These are phyloP conservation scores for Acanthosoma haemorrhoidale DNA, from an alignment of 2,888 invertebrate species.

Conservation along the genomic window DNA sequence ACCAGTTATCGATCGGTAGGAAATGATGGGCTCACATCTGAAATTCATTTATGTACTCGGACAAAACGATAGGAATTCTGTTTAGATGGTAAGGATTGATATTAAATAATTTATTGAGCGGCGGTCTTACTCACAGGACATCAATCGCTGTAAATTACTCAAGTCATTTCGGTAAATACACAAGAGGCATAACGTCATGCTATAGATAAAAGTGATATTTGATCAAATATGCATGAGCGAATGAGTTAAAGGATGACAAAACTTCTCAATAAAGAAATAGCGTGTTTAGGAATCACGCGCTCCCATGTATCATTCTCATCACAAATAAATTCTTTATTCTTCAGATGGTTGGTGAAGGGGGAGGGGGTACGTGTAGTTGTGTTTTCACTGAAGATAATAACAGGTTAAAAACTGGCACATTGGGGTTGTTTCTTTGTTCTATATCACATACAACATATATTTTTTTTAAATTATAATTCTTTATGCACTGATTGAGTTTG, in stretches of 20 bases:
- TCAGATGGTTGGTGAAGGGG: background rate
- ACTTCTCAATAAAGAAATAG: constrained; percentile 20
- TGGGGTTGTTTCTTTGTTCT: no score
- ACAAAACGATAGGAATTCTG: constrained; percentile 15
- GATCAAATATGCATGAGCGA: constrained; percentile 16
- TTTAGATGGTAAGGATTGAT: constrained; percentile 3
- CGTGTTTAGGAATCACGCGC: background rate
- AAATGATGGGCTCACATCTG: background rate
- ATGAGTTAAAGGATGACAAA: background rate
- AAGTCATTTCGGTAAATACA: constrained; percentile 29
- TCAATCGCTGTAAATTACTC: constrained; percentile 30
- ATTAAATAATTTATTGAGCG: constrained; percentile 17
- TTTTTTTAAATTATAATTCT: no score
- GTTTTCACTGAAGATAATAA: no score
- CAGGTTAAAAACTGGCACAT: no score
- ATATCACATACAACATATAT: no score
- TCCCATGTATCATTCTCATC: background rate
- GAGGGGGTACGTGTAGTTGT: no score
- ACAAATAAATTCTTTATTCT: background rate
- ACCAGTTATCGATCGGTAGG: background rate
- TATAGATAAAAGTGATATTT: constrained; percentile 29
- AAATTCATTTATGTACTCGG: constrained; percentile 21
- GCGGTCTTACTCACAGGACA: constrained; percentile 19
- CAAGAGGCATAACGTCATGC: background rate
- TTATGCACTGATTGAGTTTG: background rate